Evolutionary conservation across 2,113 vertebrate genomes (phyloP).

Genomic region (Cyanoramphus novaezelandiae): DNA sequence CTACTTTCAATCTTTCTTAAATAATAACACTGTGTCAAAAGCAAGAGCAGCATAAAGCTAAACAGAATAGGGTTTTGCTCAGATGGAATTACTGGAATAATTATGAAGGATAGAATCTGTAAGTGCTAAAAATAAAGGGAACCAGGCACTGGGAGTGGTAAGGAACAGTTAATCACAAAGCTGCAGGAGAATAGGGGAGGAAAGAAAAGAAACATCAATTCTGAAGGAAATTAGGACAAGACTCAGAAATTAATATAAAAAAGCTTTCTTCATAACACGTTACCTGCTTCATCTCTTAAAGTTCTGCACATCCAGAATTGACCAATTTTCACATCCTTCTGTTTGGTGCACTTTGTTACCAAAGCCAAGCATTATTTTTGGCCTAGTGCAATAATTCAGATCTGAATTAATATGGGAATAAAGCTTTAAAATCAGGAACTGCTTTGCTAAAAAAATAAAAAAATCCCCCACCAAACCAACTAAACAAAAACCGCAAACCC

Average conservation of each 20-base stretch:
- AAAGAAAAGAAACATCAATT: neutral
- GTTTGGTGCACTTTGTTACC: neutral
- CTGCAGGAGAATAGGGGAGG: neutral
- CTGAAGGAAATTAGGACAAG: neutral
- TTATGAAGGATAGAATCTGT: neutral
- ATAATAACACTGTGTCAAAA: neutral
- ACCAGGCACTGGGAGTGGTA: neutral
- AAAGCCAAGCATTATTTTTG: neutral
- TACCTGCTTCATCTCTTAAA: neutral
- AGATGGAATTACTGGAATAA: neutral
- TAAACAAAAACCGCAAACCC: neutral
- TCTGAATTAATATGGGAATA: neutral
- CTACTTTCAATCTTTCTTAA: neutral
- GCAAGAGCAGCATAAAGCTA: neutral
- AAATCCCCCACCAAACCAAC: neutral
- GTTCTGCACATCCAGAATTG: neutral
- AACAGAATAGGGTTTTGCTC: neutral
- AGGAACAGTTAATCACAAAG: conserved; percentile 17
- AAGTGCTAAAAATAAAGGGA: conserved; percentile 41
- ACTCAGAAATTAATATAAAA: neutral
- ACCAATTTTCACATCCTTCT: neutral
- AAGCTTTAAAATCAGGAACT: neutral
- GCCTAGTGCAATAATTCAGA: neutral
- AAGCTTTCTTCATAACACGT: neutral
- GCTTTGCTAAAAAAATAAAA: neutral